A percentile compares a stretch with the other conserved stretches of the same genome.
These are phyloP conservation scores for Zosterops japonicus DNA, from an alignment of 2,113 vertebrate species.

Conservation along the genomic window DNA sequence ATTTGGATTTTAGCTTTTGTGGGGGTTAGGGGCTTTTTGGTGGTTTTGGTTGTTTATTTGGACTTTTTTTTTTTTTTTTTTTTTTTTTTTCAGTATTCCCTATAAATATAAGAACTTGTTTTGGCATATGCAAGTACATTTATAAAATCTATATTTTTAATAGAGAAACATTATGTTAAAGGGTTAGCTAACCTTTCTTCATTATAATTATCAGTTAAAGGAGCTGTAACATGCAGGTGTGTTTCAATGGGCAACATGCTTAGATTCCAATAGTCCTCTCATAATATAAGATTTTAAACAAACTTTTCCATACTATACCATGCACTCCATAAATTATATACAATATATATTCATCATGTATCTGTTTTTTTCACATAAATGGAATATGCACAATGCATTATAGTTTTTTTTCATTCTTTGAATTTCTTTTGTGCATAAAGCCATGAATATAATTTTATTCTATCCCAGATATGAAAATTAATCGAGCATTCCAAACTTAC, in stretches of 20 bases:
- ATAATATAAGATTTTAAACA: neutral
- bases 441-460: neutral
- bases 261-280: neutral
- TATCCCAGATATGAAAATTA: neutral
- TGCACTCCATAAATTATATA: neutral
- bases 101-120: neutral
- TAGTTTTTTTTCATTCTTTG: neutral
- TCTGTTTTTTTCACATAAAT: neutral
- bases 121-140: neutral
- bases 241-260: neutral
- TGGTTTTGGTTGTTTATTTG: neutral
- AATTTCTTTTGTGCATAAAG: neutral
- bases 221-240: neutral
- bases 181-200: neutral
- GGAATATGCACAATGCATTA: neutral
- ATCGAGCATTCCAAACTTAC: neutral
- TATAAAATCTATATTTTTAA: neutral
- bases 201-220: neutral
- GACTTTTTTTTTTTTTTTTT: neutral
- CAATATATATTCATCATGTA: neutral
- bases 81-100: neutral
- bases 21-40: neutral
- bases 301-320: neutral
- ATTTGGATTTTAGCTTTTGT: neutral
- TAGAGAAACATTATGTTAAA: neutral